Conservation (phyloP, 2,113 vertebrate genomes). For the Lontra canadensis region DNA sequence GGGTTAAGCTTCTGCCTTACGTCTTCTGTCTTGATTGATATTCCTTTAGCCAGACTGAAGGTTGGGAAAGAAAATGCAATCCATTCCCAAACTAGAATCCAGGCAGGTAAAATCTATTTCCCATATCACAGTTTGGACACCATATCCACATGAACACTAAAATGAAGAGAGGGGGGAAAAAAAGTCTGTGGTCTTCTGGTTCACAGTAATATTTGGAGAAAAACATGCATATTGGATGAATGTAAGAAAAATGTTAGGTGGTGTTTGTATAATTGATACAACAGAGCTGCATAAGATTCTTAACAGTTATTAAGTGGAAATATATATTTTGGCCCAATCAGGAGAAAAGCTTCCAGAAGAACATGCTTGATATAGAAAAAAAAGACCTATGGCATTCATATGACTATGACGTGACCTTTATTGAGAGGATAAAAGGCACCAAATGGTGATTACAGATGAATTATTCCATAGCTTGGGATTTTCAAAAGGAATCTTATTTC, state of each 20-base stretch:
- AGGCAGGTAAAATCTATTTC: conserved; percentile 28
- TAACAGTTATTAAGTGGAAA: conserved; percentile 39
- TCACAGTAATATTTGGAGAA: background rate
- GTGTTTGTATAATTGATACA: conserved; percentile 56
- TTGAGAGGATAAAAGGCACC: background rate
- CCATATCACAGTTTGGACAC: conserved; percentile 23
- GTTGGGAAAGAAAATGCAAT: background rate
- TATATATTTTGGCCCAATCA: background rate
- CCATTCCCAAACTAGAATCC: background rate
- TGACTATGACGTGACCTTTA: conserved; percentile 35
- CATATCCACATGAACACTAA: background rate
- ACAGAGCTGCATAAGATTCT: conserved; percentile 1
- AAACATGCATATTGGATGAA: background rate
- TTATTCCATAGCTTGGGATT: conserved; percentile 33
- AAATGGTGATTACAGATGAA: conserved; percentile 62
- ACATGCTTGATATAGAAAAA: conserved; percentile 46
- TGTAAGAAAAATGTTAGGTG: conserved; percentile 11
- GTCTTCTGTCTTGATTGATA: background rate
- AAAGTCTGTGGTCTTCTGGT: background rate
- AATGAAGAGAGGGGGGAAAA: background rate
- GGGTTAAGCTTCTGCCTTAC: background rate
- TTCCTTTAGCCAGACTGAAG: background rate
- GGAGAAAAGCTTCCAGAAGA: conserved; percentile 35
- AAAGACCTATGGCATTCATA: background rate
- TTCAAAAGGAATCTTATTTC: conserved; percentile 50